Conservation (phyloP, 2,797 vertebrate genomes). For the Morelia viridis region DNA sequence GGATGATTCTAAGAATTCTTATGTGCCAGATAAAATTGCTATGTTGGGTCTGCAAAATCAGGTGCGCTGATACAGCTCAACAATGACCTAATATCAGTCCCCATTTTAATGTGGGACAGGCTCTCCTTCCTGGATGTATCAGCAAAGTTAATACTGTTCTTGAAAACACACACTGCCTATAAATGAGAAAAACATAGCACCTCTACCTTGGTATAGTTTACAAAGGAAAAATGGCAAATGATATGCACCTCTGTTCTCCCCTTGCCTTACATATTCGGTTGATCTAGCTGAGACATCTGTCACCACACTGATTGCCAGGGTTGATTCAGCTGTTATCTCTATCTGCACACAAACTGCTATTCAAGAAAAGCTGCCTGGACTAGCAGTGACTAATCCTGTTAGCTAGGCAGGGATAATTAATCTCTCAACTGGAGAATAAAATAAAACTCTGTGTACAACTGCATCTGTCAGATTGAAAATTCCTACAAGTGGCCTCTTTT, state of each 20-base stretch:
- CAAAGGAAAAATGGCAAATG: neutral
- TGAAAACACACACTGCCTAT: neutral
- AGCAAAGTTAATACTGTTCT: neutral
- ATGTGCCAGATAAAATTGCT: neutral
- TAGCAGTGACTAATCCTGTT: neutral
- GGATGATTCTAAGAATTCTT: neutral
- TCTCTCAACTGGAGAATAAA: neutral
- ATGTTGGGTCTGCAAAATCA: neutral
- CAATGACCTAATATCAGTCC: neutral
- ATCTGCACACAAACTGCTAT: neutral
- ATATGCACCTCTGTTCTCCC: neutral
- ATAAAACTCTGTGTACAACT: neutral
- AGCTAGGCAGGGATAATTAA: neutral
- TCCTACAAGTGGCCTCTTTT: neutral
- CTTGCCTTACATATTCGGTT: neutral
- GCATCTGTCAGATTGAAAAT: conserved; percentile 7
- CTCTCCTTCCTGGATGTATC: neutral
- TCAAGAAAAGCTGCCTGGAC: neutral
- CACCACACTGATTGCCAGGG: neutral
- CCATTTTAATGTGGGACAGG: neutral
- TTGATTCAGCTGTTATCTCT: neutral
- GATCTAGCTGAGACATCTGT: neutral
- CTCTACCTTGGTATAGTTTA: neutral
- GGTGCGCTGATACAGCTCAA: neutral
- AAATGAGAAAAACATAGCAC: neutral